These are phyloP conservation scores for Apis dorsata DNA, from an alignment of 1,140 invertebrate species.

Conservation along the genomic window DNA sequence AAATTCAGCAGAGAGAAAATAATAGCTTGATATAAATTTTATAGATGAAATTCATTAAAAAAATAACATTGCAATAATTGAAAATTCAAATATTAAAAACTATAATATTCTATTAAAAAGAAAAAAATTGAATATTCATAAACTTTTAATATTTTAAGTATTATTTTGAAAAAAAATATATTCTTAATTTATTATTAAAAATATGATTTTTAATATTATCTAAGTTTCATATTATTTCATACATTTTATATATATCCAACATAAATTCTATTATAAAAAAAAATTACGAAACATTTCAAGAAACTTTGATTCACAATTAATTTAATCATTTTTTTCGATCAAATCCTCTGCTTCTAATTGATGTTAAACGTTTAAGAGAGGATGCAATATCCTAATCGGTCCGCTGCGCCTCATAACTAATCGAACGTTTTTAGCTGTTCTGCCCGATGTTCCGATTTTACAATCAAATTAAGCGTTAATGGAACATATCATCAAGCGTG, in stretches of 20 bases:
- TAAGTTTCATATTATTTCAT: too few species aligned
- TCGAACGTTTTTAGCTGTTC: constrained; percentile 23
- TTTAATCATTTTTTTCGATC: background rate
- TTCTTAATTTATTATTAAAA: too few species aligned
- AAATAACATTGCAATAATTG: background rate
- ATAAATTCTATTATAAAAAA: background rate
- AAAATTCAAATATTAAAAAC: background rate
- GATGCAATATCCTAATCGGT: background rate
- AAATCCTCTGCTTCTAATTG: background rate
- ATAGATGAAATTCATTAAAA: background rate
- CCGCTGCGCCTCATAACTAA: background rate
- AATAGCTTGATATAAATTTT: too few species aligned
- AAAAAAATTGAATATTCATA: too few species aligned
- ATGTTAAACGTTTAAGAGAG: background rate
- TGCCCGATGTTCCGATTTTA: constrained; percentile 11
- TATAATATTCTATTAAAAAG: background rate
- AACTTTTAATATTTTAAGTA: background rate
- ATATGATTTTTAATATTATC: too few species aligned
- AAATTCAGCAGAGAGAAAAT: background rate
- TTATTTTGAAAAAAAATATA: background rate
- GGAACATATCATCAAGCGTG: constrained; percentile 37
- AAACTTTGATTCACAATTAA: background rate
- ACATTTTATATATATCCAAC: too few species aligned
- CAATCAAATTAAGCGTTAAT: constrained; percentile 48
- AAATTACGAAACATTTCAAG: too few species aligned